Conservation (phyloP, 2,113 vertebrate species). For the Elgaria multicarinata region DNA sequence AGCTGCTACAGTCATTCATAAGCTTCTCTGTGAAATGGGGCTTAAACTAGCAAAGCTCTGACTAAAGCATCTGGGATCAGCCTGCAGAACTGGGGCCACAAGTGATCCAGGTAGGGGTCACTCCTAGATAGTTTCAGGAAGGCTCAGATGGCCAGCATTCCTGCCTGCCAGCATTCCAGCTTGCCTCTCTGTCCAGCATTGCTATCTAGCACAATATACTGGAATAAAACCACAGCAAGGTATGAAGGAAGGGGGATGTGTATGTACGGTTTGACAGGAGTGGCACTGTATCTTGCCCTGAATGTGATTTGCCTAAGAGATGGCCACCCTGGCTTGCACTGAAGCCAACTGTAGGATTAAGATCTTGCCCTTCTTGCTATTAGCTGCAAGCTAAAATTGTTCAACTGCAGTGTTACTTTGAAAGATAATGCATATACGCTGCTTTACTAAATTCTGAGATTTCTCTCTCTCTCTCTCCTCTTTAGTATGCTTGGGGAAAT, state of each 20-base stretch:
- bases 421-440: background rate
- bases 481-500: background rate
- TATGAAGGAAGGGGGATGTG: background rate
- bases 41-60: background rate
- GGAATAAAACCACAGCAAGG: background rate
- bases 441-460: background rate
- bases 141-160: background rate
- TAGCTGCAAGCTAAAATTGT: background rate
- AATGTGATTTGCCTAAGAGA: background rate
- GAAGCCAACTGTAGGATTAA: background rate
- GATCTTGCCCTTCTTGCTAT: background rate
- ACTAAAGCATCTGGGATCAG: background rate
- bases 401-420: background rate
- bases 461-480: background rate
- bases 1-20: background rate
- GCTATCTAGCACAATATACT: background rate
- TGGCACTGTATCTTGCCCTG: background rate
- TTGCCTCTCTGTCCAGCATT: background rate
- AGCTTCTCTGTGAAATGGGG: background rate
- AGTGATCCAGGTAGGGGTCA: background rate
- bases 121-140: background rate
- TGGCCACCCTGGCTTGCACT: too few species aligned
- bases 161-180: background rate
- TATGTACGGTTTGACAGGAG: background rate
- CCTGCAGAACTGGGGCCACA: background rate